phyloP scores from a whole-genome alignment of 2,797 vertebrate species.

The Pangasius krempfi region DNA sequence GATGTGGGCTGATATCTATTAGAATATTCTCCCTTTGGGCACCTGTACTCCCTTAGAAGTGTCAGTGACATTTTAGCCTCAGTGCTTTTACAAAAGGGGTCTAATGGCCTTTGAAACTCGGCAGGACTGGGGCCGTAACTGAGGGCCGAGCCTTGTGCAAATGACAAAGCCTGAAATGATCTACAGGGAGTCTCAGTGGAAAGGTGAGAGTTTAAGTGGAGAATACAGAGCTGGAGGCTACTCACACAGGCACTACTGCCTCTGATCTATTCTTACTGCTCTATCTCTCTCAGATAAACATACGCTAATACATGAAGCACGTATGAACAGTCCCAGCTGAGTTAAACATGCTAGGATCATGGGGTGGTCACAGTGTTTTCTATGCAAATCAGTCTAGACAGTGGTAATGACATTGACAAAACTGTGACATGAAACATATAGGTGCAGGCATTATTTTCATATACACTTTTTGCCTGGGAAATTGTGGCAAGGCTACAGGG shows the following conservation, averaged over 20 bases:
- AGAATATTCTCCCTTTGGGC: constrained; percentile 28
- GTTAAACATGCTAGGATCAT: constrained; percentile 57
- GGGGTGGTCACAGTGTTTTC: constrained; percentile 3
- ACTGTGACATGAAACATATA: neutral
- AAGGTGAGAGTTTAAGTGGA: constrained; percentile 51
- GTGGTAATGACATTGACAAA: neutral
- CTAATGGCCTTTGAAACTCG: constrained; percentile 46
- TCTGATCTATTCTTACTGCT: constrained; percentile 21
- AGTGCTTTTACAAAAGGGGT: constrained; percentile 46
- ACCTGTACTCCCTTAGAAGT: constrained; percentile 41
- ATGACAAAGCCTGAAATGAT: constrained; percentile 41
- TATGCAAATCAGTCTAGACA: constrained; percentile 2
- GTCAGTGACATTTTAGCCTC: constrained; percentile 52
- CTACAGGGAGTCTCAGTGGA: constrained; percentile 40
- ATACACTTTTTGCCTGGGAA: constrained; percentile 10
- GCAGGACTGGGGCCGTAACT: constrained; percentile 44
- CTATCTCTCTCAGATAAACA: neutral
- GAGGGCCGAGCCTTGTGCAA: constrained; percentile 44
- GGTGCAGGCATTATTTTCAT: constrained; percentile 13
- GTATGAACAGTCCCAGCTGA: neutral
- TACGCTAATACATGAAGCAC: neutral
- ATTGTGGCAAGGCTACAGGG: constrained; percentile 1
- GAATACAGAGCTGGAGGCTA: constrained; percentile 37
- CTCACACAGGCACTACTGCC: constrained; percentile 31
- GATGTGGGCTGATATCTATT: constrained; percentile 35